Percentiles rank a stretch among this genome's conserved stretches.
phyloP scores from a whole-genome alignment of 2,113 vertebrate genomes.

The Spermophilus dauricus region DNA sequence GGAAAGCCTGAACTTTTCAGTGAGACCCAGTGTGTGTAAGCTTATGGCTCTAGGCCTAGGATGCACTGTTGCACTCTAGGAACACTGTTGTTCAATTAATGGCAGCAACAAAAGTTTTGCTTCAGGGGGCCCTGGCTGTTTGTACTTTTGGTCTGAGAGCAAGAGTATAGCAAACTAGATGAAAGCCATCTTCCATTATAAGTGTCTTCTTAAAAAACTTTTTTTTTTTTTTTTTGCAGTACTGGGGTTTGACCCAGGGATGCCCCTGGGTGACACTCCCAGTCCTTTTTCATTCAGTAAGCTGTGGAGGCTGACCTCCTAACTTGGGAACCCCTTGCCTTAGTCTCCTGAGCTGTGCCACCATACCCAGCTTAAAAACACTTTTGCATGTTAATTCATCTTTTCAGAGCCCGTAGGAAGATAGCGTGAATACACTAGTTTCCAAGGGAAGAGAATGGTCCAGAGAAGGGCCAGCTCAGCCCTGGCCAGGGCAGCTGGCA shows the following conservation, averaged over 20 bases:
- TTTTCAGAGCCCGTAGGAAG: background rate
- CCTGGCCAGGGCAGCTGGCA: background rate
- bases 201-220: background rate
- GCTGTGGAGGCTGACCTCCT: too few relatives aligned
- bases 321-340: too few relatives aligned
- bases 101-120: background rate
- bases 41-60: background rate
- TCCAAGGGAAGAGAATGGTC: background rate
- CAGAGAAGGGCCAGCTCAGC: background rate
- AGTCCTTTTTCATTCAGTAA: too few relatives aligned
- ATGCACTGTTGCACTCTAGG: background rate
- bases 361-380: background rate
- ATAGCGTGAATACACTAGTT: background rate
- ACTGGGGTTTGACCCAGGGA: too few relatives aligned
- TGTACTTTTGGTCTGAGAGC: background rate
- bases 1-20: background rate
- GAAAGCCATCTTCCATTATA: background rate
- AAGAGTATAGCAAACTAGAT: background rate
- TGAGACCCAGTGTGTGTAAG: background rate
- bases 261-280: too few relatives aligned
- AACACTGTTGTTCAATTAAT: background rate
- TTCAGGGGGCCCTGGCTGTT: background rate
- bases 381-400: conserved; percentile 16
- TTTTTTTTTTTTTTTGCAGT: too few relatives aligned
- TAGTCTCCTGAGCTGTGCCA: too few relatives aligned